phyloP scores from a whole-genome alignment of 30 jellyfish, hydroid and myxozoan species.

The Aurelia aurita region DNA sequence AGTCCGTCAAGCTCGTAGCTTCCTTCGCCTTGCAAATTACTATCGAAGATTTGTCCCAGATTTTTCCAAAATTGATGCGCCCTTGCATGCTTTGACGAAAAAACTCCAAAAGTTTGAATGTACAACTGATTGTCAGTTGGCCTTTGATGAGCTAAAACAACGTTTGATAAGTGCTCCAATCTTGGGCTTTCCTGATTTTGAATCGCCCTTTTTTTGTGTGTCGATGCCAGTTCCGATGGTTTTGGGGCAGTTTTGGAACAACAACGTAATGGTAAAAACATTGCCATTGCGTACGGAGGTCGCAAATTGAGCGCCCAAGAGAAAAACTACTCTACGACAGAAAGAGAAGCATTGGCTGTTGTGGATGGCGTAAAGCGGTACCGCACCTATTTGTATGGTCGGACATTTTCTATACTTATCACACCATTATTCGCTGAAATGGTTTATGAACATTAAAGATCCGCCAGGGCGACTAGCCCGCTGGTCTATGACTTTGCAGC shows the following conservation, averaged over 20 bases:
- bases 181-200: slow-evolving; percentile 5
- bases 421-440: no score
- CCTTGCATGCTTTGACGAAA: slow-evolving; percentile 12
- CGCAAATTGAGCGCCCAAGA: not conserved
- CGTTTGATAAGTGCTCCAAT: slow-evolving; percentile 9
- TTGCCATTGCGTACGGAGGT: slow-evolving; percentile 17
- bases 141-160: not conserved
- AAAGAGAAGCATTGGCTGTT: no score
- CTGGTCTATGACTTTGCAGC: no score
- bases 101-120: not conserved
- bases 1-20: slow-evolving; percentile 2
- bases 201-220: not conserved
- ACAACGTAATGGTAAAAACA: not conserved
- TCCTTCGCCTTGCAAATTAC: slow-evolving; percentile 6
- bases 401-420: no score
- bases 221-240: not conserved
- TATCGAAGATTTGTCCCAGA: slow-evolving; percentile 20
- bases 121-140: not conserved
- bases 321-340: not conserved
- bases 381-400: no score
- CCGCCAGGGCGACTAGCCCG: no score
- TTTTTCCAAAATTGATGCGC: not conserved
- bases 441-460: no score
- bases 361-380: no score
- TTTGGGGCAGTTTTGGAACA: slow-evolving; percentile 3